phyloP scores from a whole-genome alignment of 2,888 invertebrate species.

The Heliconius ethilla region DNA sequence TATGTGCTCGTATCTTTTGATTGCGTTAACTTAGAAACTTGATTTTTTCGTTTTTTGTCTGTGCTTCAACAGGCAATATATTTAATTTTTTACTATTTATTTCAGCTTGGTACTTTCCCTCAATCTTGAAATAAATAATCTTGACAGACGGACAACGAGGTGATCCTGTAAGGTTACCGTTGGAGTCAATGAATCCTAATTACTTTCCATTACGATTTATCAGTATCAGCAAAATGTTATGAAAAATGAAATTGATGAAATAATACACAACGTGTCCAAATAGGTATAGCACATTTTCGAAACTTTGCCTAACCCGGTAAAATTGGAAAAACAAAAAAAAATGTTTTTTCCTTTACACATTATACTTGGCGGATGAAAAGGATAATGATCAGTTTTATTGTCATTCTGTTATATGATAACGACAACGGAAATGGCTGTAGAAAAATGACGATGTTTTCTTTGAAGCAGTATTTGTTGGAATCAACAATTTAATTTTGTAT shows the following conservation, averaged over 20 bases:
- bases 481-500: not conserved
- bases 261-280: too few relatives aligned
- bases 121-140: too few relatives aligned
- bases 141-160: too few relatives aligned
- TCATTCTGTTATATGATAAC: not conserved
- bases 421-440: not conserved
- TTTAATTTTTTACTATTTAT: too few relatives aligned
- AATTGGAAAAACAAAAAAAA: not conserved
- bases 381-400: conserved; percentile 3
- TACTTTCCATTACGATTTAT: conserved; percentile 24
- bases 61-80: too few relatives aligned
- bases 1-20: conserved; percentile 2
- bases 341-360: conserved; percentile 6
- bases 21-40: too few relatives aligned
- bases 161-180: too few relatives aligned
- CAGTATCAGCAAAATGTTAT: conserved; percentile 1
- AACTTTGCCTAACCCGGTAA: not conserved
- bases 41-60: too few relatives aligned
- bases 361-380: not conserved
- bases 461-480: conserved; percentile 2
- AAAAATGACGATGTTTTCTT: not conserved
- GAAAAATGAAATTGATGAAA: too few relatives aligned
- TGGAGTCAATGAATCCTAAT: too few relatives aligned
- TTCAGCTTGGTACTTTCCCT: too few relatives aligned
- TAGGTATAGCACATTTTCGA: not conserved